Base-by-base conservation (phyloP, 2,888 invertebrate species). In the Ditula angustiorana region DNA sequence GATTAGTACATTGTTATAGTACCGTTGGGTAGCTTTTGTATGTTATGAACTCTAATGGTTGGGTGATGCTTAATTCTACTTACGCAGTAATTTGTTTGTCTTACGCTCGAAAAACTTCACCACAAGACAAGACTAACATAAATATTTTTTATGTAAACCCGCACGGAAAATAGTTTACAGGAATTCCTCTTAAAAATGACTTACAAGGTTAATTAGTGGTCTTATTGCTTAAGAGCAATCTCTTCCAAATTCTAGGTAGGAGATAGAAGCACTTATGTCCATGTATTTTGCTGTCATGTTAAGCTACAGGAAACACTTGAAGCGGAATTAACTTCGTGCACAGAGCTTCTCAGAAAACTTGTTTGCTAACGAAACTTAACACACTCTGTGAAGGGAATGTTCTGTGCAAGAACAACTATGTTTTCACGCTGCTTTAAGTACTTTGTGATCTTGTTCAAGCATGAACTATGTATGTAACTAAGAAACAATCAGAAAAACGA, bases 231-330 rank as follows among this genome's bases (percentile, higher is more conserved):
- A n/a, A 2, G 0, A 7, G 19, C 10, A 2, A 10, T 19, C 2
- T 41, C 19, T 19, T 19, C 19, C 8, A 19, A 41, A 19, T 19
- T 16, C 41, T 7, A 10, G 7, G 16, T 28, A 24, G 10, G 19
- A 16, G 4, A 10, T 7, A 5, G 11, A 50, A 50, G 19, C 28
- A 41, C 5, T 19, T 11, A 11, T 19, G 49, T 49, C 10, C 28
- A 11, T 16, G 49, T 50, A 50, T 50, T 49, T 30, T 19, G 49
- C 49, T 28, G 5, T 28, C 49, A 50, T 50, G 49, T 50, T 28
- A 26, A 23, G 26, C 47, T 28, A 11, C 30, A 50, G 28, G 49
- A 49, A 49, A 50, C 47, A 28, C 28, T 30, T 50, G 16, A 30
- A 26, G 16, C 28, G 49, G 49, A 30, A 50, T 50, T 16, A 50